Conservation (phyloP, 2,113 vertebrate genomes). For the Pelvicachromis taeniatus region DNA sequence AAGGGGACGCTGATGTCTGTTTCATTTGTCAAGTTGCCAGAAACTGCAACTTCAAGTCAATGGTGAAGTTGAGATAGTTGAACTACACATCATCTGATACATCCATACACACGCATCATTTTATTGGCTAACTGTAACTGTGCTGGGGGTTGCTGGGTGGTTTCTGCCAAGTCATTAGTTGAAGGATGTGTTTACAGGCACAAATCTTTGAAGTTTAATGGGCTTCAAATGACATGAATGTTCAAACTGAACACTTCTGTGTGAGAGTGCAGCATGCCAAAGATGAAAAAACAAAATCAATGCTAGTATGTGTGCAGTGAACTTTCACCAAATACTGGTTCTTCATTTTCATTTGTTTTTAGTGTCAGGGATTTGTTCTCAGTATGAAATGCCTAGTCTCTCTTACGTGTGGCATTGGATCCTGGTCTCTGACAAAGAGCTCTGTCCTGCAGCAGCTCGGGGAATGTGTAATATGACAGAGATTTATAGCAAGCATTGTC, state of each 20-base stretch:
- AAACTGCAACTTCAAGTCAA: neutral
- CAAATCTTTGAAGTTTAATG: too few species aligned
- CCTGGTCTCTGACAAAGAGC: conserved; percentile 33
- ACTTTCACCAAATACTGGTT: neutral
- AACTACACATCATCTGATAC: neutral
- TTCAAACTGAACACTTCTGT: neutral
- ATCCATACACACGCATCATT: neutral
- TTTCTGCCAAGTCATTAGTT: neutral
- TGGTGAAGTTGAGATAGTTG: neutral
- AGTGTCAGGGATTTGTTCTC: neutral
- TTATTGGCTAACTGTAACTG: neutral
- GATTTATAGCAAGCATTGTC: neutral
- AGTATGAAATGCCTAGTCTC: neutral
- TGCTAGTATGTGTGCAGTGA: neutral
- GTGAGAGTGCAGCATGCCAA: neutral
- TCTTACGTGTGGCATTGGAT: neutral
- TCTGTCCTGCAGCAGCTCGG: conserved; percentile 30
- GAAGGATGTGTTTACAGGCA: neutral
- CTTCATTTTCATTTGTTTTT: neutral
- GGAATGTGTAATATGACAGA: conserved; percentile 54
- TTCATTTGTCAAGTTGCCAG: neutral
- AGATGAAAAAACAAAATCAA: neutral
- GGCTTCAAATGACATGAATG: neutral
- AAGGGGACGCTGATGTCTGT: neutral
- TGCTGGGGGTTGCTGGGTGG: neutral